Percentiles rank a stretch among this genome's conserved stretches.
Conservation (phyloP, 2,888 invertebrate genomes). For the Uropetala carovei region DNA sequence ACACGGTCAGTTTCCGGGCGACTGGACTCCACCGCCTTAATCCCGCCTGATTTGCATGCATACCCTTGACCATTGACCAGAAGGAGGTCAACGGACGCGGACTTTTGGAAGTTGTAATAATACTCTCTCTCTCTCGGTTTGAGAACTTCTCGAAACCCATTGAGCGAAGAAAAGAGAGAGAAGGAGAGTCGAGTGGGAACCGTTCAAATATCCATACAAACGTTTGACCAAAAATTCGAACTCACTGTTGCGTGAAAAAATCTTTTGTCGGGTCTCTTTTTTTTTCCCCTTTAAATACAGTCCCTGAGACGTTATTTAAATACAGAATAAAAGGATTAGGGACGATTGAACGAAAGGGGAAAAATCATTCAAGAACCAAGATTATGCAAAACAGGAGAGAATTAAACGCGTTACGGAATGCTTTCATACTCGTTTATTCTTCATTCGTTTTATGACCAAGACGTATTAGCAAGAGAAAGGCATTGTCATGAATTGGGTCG, state of each 20-base stretch:
- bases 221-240: neutral
- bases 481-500: too few species aligned
- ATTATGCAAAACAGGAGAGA: too few species aligned
- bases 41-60: conserved; percentile 43
- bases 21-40: conserved; percentile 6
- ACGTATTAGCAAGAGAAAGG: too few species aligned
- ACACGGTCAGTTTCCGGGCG: neutral
- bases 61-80: conserved; percentile 24
- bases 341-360: too few species aligned
- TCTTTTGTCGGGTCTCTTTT: too few species aligned
- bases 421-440: too few species aligned
- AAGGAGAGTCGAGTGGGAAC: neutral
- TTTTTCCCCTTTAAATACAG: too few species aligned
- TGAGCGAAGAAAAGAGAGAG: neutral
- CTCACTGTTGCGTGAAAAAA: neutral
- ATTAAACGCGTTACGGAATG: too few species aligned
- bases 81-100: neutral
- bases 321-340: too few species aligned
- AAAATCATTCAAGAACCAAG: too few species aligned
- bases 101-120: conserved; percentile 1
- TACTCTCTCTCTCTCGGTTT: neutral
- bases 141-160: neutral
- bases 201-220: neutral
- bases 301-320: too few species aligned
- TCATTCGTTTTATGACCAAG: too few species aligned